phyloP scores from a whole-genome alignment of 2,888 invertebrate species.

The Eupeodes latifasciatus region DNA sequence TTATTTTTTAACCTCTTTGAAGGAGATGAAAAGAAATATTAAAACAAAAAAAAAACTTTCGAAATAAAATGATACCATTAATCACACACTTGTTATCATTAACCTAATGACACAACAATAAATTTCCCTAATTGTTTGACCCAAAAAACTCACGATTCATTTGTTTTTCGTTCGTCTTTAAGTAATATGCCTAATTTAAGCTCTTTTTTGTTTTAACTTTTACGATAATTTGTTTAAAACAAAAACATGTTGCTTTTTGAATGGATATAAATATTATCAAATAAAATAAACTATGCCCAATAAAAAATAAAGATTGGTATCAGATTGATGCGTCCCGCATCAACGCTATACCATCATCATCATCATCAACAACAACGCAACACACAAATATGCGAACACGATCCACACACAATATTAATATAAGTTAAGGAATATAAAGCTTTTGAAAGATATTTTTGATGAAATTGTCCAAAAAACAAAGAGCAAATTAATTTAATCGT shows the following conservation, averaged over 20 bases:
- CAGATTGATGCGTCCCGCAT: constrained; percentile 63
- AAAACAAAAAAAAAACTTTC: constrained; percentile 52
- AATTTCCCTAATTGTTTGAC: constrained; percentile 75
- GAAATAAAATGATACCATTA: constrained; percentile 64
- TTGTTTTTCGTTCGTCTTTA: constrained; percentile 12
- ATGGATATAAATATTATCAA: constrained; percentile 59
- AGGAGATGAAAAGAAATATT: too few species aligned
- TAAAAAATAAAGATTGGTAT: not conserved
- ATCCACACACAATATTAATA: constrained; percentile 19
- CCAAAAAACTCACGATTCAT: constrained; percentile 69
- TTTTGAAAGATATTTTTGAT: constrained; percentile 56
- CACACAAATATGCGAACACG: not conserved
- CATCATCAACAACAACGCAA: constrained; percentile 31
- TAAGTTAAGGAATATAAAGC: not conserved
- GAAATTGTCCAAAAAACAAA: constrained; percentile 67
- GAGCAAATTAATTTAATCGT: constrained; percentile 71
- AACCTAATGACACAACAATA: constrained; percentile 74
- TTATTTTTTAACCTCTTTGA: not conserved
- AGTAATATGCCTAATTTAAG: not conserved
- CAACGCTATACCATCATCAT: constrained; percentile 40
- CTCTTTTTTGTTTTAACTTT: not conserved
- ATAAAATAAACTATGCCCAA: constrained; percentile 28
- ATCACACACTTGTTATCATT: constrained; percentile 76
- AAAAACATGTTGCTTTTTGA: constrained; percentile 45
- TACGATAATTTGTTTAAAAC: constrained; percentile 36